phyloP scores from a whole-genome alignment of 2,113 vertebrate genomes.

The Hypocryptadius cinnamomeus region DNA sequence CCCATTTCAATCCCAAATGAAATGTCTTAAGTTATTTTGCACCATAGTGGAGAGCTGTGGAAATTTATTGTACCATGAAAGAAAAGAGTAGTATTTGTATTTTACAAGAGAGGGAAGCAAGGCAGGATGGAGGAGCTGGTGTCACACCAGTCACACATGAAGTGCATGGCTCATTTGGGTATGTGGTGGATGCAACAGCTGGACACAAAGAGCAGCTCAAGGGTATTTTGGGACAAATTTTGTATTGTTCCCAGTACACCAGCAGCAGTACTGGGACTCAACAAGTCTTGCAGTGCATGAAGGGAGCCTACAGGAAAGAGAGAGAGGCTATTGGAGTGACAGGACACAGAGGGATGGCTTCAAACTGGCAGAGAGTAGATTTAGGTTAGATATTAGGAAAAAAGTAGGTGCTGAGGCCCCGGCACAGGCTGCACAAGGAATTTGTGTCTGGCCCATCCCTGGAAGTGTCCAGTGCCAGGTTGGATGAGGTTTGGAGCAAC shows the following conservation, averaged over 20 bases:
- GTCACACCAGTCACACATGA: rapidly evolving
- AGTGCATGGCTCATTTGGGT: rapidly evolving
- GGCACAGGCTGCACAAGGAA: background rate
- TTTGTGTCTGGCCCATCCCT: background rate
- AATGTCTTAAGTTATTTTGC: background rate
- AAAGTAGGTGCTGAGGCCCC: background rate
- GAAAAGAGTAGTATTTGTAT: background rate
- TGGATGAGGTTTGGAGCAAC: background rate
- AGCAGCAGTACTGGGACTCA: background rate
- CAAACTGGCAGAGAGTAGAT: background rate
- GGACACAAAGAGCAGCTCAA: background rate
- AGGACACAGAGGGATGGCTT: background rate
- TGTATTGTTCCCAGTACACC: background rate
- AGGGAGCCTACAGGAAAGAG: background rate
- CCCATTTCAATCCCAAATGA: background rate
- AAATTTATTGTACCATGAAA: background rate
- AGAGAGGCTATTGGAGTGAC: background rate
- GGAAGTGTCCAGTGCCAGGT: background rate
- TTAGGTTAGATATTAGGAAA: background rate
- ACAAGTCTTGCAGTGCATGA: background rate
- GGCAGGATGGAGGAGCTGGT: background rate
- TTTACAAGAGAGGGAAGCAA: background rate
- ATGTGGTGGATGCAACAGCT: rapidly evolving
- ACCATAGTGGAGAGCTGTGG: background rate
- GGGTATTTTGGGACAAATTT: background rate